Evolutionary conservation across 2,888 invertebrate species (phyloP).

Genomic region (Tyria jacobaeae): DNA sequence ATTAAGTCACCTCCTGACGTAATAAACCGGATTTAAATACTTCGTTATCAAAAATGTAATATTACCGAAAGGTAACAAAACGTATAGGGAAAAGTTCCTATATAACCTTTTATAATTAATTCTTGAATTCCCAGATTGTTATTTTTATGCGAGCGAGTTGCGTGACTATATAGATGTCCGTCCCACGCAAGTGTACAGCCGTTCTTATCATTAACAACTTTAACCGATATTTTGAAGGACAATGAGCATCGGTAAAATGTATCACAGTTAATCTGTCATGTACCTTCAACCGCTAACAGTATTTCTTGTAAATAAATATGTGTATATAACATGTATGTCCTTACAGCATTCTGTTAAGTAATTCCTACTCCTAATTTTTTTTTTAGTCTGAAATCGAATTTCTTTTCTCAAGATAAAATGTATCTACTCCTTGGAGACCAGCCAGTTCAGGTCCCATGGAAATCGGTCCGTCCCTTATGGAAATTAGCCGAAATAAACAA

Average conservation of each 20-base stretch:
- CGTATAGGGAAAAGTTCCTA: not conserved
- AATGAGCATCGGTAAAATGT: not conserved
- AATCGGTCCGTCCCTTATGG: too few relatives aligned
- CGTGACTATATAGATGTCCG: not conserved
- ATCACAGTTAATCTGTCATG: too few relatives aligned
- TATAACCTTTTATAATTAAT: not conserved
- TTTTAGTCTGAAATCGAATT: too few relatives aligned
- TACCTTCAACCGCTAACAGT: too few relatives aligned
- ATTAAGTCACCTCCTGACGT: not conserved
- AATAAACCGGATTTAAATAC: not conserved
- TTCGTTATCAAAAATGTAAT: not conserved
- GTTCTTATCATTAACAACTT: not conserved
- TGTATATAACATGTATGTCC: too few relatives aligned
- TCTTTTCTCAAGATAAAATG: too few relatives aligned
- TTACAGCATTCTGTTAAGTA: too few relatives aligned
- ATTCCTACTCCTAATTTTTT: too few relatives aligned
- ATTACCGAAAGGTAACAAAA: not conserved
- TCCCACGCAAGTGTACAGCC: not conserved
- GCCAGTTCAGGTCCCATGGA: too few relatives aligned
- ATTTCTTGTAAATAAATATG: too few relatives aligned
- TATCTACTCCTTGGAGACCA: too few relatives aligned
- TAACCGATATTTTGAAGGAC: not conserved
- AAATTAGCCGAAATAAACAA: too few relatives aligned
- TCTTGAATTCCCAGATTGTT: not conserved
- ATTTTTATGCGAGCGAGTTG: not conserved